phyloP scores from a whole-genome alignment of 2,113 vertebrate species.

The Aphyosemion australe region DNA sequence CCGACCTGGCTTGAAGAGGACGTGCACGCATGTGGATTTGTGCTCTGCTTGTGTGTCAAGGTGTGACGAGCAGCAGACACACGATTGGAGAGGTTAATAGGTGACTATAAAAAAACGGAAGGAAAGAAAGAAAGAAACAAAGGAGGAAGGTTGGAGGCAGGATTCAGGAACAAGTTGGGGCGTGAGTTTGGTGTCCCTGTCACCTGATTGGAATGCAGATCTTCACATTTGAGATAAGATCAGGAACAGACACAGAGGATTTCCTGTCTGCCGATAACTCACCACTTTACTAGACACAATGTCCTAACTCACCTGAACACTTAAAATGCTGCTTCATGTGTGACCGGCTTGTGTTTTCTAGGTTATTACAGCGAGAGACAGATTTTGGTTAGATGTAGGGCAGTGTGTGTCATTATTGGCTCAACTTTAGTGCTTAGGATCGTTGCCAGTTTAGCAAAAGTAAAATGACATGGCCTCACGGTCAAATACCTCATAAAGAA shows the following conservation, averaged over 20 bases:
- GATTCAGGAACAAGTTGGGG: conserved; percentile 52
- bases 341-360: not conserved
- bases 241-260: conserved; percentile 65
- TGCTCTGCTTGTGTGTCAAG: conserved; percentile 12
- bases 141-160: conserved; percentile 18
- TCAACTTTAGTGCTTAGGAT: not conserved
- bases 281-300: conserved; percentile 12
- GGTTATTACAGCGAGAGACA: not conserved
- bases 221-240: conserved; percentile 65
- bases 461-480: not conserved
- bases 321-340: not conserved
- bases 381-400: not conserved
- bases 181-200: conserved; percentile 65
- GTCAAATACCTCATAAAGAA: not conserved
- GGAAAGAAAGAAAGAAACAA: not conserved
- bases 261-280: conserved; percentile 57
- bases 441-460: not conserved
- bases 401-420: not conserved
- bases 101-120: conserved; percentile 28
- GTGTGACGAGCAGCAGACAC: conserved; percentile 13
- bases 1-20: conserved; percentile 49
- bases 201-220: conserved; percentile 75
- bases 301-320: conserved; percentile 16
- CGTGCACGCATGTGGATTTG: conserved; percentile 24
- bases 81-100: conserved; percentile 13